Evolutionary conservation across 92 coral and sea anemone species (phyloP), one percentile per base, ranked within the genome.

Genomic region (Desmophyllum pertusum): DNA sequence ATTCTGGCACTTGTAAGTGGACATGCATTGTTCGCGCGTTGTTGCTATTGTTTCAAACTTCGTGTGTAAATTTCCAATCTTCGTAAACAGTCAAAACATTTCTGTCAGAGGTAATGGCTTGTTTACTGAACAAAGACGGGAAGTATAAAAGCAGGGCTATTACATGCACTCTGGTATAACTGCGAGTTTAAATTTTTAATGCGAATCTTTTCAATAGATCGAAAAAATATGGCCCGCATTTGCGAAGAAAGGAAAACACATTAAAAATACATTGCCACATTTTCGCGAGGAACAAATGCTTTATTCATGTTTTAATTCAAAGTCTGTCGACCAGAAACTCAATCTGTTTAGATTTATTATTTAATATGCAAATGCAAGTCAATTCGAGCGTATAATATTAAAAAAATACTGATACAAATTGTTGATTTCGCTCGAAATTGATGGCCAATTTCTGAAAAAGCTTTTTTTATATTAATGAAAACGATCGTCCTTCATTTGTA

Each of bases 61-160:
- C 51, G 41, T 69, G 68, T 66, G 67, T 51, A 69, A 80, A 51
- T 73, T 82, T 52, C 59, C 57, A 4, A 27, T 30, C n/a, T 35
- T 21, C 61, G 31, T 82, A 53, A 51, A 82, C 86, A 82, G 71
- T 72, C 86, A 72, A 70, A 73, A 72, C 78, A 71, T 73, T 82
- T 45, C 55, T 55, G 79, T 55, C 31, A 18, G 70, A 33, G 39
- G 11, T 38, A 70, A 73, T 55, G 78, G 70, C 78, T 70, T 72
- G 79, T 82, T 72, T 82, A 40, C 71, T 57, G 86, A 70, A 72
- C 43, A 71, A 70, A 70, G 67, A 70, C n/a, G 15, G 37, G n/a
- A n/a, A 10, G 1, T 25, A 7, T 29, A 29, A 70, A 55, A 36
- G 21, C 53, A 74, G 39, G 14, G 61, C 29, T 57, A 57, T 77